Base-by-base conservation (phyloP, 1,140 invertebrate species). In the Scylla paramamosain region DNA sequence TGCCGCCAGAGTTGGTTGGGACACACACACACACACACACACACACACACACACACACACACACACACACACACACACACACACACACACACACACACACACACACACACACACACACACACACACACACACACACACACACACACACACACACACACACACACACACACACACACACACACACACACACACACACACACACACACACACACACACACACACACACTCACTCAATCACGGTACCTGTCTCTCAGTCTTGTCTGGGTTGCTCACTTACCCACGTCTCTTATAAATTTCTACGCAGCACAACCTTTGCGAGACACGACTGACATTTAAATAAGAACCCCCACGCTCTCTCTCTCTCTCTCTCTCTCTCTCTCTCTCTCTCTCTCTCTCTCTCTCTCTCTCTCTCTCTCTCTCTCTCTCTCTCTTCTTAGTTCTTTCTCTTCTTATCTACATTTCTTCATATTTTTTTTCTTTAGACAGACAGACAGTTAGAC, bases 81-180 rank as follows among this genome's bases (percentile, higher is more conserved):
- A 91, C 16, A 59, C 45, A 52, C 89, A 91, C 89, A 52, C 45
- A 52, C 89, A 91, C 89, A 91, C 89, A 52, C 45, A 91, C 89
- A 91, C 86, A 91, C 89, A 90, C 89, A 91, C 89, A 91, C 89
- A 52, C 45, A 20, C 89, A 91, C 89, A 91, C 89, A 90, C 88
- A 90, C 88, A 90, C 88, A 48, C 31, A 39, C 88, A 90, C 88
- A 90, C 88, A 39, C 88, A 90, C 88, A 39, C 88, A 90, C 88
- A 90, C 88, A 90, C 88, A 90, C 88, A 90, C 31, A 59, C 84
- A 86, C 88, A 89, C 88, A 46, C 88, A 46, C 88, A 46, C 88
- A 46, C 48, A 2, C 16, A 0, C 4, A 12, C 29, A 14, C 86
- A 1, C 86, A 2, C 25, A 12, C 28, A 39, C 88, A 90, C 88